Percentiles rank a stretch among this genome's conserved stretches.
Evolutionary conservation across 2,113 vertebrate genomes (phyloP).

Genomic region (Genyomyrus donnyi): DNA sequence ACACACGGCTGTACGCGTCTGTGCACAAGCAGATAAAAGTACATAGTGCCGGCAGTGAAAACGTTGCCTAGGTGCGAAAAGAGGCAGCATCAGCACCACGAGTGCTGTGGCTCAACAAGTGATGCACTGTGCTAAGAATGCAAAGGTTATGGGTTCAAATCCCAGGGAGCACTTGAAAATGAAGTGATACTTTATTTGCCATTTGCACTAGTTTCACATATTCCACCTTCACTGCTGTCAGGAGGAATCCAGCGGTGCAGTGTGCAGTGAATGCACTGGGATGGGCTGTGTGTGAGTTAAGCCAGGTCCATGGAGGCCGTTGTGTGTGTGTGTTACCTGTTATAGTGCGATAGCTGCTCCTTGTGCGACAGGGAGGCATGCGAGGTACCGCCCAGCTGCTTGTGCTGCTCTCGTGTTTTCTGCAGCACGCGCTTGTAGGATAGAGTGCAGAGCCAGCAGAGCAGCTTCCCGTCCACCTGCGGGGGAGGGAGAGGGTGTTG

Average conservation of each 20-base stretch:
- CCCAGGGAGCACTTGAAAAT: not conserved
- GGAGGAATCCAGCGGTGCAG: not conserved
- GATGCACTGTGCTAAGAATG: not conserved
- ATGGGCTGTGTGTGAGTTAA: not conserved
- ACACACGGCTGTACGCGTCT: not conserved
- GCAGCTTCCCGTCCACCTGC: constrained; percentile 91
- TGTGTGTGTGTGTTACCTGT: constrained; percentile 17
- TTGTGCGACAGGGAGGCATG: constrained; percentile 88
- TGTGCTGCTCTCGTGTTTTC: constrained; percentile 96
- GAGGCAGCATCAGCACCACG: not conserved
- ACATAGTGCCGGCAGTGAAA: not conserved
- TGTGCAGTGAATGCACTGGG: not conserved
- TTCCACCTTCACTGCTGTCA: not conserved
- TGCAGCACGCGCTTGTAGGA: constrained; percentile 95
- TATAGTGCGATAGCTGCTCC: constrained; percentile 84
- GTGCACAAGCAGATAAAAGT: not conserved
- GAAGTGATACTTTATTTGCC: not conserved
- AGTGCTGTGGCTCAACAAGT: not conserved
- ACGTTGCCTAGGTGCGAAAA: not conserved
- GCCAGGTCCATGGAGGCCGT: not conserved
- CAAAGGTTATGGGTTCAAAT: not conserved
- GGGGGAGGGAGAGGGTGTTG: not conserved
- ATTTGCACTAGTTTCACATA: not conserved
- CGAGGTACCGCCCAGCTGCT: constrained; percentile 85
- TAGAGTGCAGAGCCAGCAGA: constrained; percentile 96